Evolutionary conservation across 2,797 vertebrate genomes (phyloP), one percentile per base, ranked within the genome.

Genomic region (Allobates femoralis): DNA sequence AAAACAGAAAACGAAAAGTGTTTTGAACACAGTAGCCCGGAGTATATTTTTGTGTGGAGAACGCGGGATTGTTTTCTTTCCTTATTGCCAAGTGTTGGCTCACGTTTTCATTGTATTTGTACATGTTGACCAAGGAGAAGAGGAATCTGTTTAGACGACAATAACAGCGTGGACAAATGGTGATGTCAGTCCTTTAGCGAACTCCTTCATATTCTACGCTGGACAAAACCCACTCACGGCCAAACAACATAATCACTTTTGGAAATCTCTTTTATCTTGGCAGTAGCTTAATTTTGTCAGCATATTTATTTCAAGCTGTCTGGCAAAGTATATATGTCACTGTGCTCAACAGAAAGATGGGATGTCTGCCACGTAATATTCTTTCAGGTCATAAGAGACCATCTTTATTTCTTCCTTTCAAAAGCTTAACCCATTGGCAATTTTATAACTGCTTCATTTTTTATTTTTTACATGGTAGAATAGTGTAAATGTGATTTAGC

Each of bases 101-200:
- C 30, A 58, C 23, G 1, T 56, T 77, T 78, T 30, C 37, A 30
- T 60, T 78, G 76, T 58, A n/a, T 78, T 78, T 78, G 53, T 58
- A 55, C 51, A 55, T 78, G 30, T 78, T 78, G 75, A 78, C 75
- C 75, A 78, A 78, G 55, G 30, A 78, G 55, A 78, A 78, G 76
- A 78, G 32, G 53, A 58, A 78, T 78, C 37, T 78, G 76, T 78
- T 58, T 78, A 55, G 76, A 78, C 6, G 55, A 78, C 30, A 37
- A 23, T 28, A 1, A 32, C 21, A 23, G 55, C 30, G 3, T 37
- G 76, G 76, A 78, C 53, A 58, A 78, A 78, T 37, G 55, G 53
- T 56, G 2, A 30, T 56, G 76, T 78, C 76, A 37, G 53, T 37
- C 37, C 76, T 58, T 28, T 21, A 55, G 26, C 23, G 50, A 21